phyloP scores from a whole-genome alignment of 2,113 vertebrate species.

The Cricetomys ansorgei region DNA sequence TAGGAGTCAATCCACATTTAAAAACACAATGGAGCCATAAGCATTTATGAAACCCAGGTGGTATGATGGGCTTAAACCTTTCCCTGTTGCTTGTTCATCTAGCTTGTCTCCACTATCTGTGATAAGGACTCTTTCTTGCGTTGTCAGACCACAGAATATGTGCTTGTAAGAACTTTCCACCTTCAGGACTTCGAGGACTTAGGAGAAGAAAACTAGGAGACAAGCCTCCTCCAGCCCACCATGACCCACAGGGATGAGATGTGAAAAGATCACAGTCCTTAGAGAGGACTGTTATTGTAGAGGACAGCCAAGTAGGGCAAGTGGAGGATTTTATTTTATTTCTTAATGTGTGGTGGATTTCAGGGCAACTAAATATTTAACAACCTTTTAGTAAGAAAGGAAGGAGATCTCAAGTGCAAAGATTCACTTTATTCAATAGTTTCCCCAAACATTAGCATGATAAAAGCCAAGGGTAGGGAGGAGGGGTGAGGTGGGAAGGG shows the following conservation, averaged over 20 bases:
- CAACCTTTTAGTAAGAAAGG: constrained; percentile 43
- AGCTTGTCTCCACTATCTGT: neutral
- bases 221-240: neutral
- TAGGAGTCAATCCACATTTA: neutral
- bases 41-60: neutral
- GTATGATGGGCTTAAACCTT: neutral
- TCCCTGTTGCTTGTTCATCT: neutral
- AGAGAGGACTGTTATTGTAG: neutral
- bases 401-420: constrained; percentile 62
- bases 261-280: no score
- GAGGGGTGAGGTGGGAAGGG: no score
- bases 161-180: neutral
- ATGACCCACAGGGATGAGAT: neutral
- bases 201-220: neutral
- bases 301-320: neutral
- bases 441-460: constrained; percentile 29
- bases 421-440: constrained; percentile 72
- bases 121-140: neutral
- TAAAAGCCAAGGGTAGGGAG: constrained; percentile 44
- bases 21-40: neutral
- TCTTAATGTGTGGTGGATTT: neutral
- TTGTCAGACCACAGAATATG: neutral
- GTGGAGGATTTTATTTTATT: neutral
- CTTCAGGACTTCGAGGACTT: neutral
- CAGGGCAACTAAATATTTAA: neutral